A percentile compares a stretch with the other conserved stretches of the same genome.
Evolutionary conservation across 92 coral and sea anemone species (phyloP).

Genomic region (Muricea muricata): DNA sequence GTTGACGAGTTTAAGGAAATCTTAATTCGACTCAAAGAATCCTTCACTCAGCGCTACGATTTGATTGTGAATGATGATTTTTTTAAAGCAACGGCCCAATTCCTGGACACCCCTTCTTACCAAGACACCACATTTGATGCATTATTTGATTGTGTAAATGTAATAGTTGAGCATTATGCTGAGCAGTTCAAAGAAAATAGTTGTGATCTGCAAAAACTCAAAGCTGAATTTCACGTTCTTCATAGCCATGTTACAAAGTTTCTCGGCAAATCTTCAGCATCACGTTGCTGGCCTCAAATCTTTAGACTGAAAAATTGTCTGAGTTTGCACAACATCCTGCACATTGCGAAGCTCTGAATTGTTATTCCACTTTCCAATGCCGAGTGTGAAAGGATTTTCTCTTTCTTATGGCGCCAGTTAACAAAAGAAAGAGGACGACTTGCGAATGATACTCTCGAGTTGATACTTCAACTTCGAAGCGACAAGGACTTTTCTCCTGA

Average conservation of each 20-base stretch:
- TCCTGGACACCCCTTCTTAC: slow-evolving; percentile 33
- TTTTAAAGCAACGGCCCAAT: slow-evolving; percentile 35
- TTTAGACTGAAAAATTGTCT: slow-evolving; percentile 17
- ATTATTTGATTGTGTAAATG: slow-evolving; percentile 32
- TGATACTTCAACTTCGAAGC: slow-evolving; percentile 35
- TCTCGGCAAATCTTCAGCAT: slow-evolving; percentile 18
- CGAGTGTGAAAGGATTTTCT: slow-evolving; percentile 24
- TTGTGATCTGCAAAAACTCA: slow-evolving; percentile 29
- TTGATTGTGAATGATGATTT: slow-evolving; percentile 30
- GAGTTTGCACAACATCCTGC: slow-evolving; percentile 12
- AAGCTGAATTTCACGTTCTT: slow-evolving; percentile 29
- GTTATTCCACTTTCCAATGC: slow-evolving; percentile 38
- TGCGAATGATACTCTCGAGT: slow-evolving; percentile 22
- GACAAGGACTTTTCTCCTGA: slow-evolving; percentile 33
- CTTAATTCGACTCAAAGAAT: slow-evolving; percentile 7
- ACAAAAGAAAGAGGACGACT: slow-evolving; percentile 31
- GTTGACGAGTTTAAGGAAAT: slow-evolving; percentile 4
- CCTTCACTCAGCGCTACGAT: slow-evolving; percentile 6
- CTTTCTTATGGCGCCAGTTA: slow-evolving; percentile 27
- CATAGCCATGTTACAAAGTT: slow-evolving; percentile 33
- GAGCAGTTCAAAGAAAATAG: slow-evolving; percentile 27
- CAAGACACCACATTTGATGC: slow-evolving; percentile 17
- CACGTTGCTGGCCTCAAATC: slow-evolving; percentile 29
- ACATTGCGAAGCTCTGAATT: slow-evolving; percentile 26
- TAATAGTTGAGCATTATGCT: too few relatives aligned